Evolutionary conservation across 92 coral and sea anemone genomes (phyloP).

Genomic region (Anthopleura xanthogrammica): DNA sequence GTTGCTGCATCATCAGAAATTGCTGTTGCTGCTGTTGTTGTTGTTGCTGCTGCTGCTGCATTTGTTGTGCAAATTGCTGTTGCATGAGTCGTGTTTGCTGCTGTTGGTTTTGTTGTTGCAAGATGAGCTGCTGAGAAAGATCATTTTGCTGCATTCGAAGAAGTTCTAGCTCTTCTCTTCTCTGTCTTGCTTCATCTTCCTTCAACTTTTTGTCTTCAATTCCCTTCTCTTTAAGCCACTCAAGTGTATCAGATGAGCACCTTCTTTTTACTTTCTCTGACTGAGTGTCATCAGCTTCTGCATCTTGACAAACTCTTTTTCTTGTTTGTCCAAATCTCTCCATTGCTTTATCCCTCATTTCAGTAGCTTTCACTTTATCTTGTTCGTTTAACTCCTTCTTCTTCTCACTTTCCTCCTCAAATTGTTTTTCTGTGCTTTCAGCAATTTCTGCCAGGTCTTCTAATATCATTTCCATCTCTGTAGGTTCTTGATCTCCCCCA

Average conservation of each 20-base stretch:
- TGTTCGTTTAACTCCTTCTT: slow-evolving; percentile 41
- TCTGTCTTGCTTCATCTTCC: neutral
- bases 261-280: neutral
- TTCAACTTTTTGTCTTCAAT: neutral
- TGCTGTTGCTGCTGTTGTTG: slow-evolving; percentile 11
- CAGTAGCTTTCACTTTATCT: slow-evolving; percentile 51
- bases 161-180: neutral
- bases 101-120: neutral
- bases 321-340: slow-evolving; percentile 23
- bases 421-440: slow-evolving; percentile 31
- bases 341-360: slow-evolving; percentile 45
- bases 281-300: neutral
- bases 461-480: slow-evolving; percentile 8
- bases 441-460: slow-evolving; percentile 53
- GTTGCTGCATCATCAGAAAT: no score
- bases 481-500: neutral
- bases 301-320: neutral
- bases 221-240: slow-evolving; percentile 1
- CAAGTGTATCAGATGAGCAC: slow-evolving; percentile 4
- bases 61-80: neutral
- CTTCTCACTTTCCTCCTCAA: slow-evolving; percentile 24
- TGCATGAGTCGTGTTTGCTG: neutral
- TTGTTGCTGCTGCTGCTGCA: slow-evolving; percentile 8
- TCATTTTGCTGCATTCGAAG: neutral
- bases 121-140: neutral